A percentile compares a stretch with the other conserved stretches of the same genome.
Conservation (phyloP, 2,113 vertebrate species). For the Rhabdornis inornatus region DNA sequence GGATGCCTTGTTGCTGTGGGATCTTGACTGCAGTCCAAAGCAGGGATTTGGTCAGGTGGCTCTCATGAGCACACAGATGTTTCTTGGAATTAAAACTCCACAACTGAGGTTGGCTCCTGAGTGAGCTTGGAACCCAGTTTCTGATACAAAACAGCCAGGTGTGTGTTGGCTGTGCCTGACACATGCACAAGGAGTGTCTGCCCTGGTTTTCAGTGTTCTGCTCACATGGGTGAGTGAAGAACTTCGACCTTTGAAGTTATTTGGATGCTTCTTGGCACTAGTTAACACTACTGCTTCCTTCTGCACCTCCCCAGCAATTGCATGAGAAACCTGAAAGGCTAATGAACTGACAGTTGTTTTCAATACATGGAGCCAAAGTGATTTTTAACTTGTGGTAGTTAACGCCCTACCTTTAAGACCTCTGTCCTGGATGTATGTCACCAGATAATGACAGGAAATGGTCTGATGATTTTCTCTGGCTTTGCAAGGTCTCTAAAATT, state of each 20-base stretch:
- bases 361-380: not conserved
- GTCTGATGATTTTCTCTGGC: not conserved
- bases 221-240: not conserved
- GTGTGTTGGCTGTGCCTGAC: not conserved
- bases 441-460: not conserved
- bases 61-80: not conserved
- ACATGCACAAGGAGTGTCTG: not conserved
- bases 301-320: not conserved
- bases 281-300: not conserved
- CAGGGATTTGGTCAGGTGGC: not conserved
- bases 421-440: not conserved
- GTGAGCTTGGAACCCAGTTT: fast-evolving
- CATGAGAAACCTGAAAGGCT: not conserved
- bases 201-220: not conserved
- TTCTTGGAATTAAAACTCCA: not conserved
- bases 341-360: not conserved
- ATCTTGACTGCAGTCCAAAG: not conserved
- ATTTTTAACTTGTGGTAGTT: not conserved
- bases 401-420: not conserved
- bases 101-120: not conserved
- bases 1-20: not conserved
- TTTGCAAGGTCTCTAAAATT: not conserved
- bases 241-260: not conserved
- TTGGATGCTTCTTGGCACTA: not conserved
- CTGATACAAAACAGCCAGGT: not conserved